Evolutionary conservation across 2,797 vertebrate species (phyloP).

Genomic region (Amblyopsis hoosieri): DNA sequence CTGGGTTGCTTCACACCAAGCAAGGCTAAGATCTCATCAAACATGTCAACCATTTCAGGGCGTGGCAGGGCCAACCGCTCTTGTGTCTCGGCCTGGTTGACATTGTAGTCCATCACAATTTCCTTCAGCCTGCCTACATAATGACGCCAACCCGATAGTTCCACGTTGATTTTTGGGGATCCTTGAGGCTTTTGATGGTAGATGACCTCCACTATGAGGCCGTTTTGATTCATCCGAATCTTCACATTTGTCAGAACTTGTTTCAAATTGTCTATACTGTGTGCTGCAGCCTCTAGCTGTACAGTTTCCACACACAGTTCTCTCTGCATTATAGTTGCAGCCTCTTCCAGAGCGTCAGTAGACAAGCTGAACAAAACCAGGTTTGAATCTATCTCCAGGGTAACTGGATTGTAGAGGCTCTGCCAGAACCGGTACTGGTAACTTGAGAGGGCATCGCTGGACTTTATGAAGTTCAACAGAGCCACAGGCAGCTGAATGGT

Average conservation of each 20-base stretch:
- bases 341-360: slow-evolving; percentile 52
- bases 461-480: slow-evolving; percentile 48
- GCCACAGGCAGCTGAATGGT: slow-evolving; percentile 14
- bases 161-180: slow-evolving; percentile 16
- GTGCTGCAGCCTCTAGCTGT: slow-evolving; percentile 28
- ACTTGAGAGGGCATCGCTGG: slow-evolving; percentile 16
- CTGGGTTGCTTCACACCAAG: slow-evolving; percentile 18
- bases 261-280: slow-evolving; percentile 42
- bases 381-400: slow-evolving; percentile 34
- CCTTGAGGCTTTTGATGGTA: slow-evolving; percentile 28
- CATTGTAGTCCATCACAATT: slow-evolving; percentile 44
- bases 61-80: not conserved
- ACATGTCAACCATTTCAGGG: slow-evolving; percentile 53
- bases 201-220: slow-evolving; percentile 30
- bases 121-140: slow-evolving; percentile 52
- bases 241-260: slow-evolving; percentile 37
- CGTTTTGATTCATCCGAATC: slow-evolving; percentile 29
- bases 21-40: slow-evolving; percentile 43
- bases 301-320: slow-evolving; percentile 42
- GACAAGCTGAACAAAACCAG: slow-evolving; percentile 66
- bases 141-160: slow-evolving; percentile 58
- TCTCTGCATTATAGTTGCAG: slow-evolving; percentile 7
- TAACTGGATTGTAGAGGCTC: slow-evolving; percentile 53
- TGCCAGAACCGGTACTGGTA: slow-evolving; percentile 35
- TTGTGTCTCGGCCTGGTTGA: slow-evolving; percentile 32